Conservation (phyloP, 2,888 invertebrate species). For the Peribatodes rhomboidaria region DNA sequence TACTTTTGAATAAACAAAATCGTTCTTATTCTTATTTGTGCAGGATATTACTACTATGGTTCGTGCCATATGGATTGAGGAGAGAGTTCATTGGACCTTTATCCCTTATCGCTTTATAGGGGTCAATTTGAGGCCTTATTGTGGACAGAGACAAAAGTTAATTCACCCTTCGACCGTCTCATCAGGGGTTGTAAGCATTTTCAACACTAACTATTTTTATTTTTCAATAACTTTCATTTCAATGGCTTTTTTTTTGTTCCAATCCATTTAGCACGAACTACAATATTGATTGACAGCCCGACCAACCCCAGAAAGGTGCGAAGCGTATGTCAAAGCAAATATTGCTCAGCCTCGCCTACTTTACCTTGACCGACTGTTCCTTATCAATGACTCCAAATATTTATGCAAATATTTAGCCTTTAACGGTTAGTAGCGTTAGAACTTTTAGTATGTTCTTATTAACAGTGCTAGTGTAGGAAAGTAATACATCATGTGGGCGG, state of each 20-base stretch:
- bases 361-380: slow-evolving; percentile 29
- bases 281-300: neutral
- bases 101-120: no score
- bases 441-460: slow-evolving; percentile 21
- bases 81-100: no score
- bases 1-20: no score
- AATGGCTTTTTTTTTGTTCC: no score
- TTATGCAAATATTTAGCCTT: slow-evolving; percentile 28
- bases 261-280: no score
- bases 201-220: neutral
- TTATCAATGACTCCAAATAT: slow-evolving; percentile 34
- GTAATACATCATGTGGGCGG: slow-evolving; percentile 20
- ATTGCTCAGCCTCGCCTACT: slow-evolving; percentile 15
- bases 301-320: slow-evolving; percentile 15
- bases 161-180: no score
- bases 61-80: no score
- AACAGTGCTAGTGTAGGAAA: slow-evolving; percentile 15
- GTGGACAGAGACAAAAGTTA: no score
- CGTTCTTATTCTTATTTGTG: no score
- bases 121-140: no score
- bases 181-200: neutral
- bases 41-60: no score
- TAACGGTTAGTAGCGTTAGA: slow-evolving; percentile 24
- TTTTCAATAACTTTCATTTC: no score
- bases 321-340: slow-evolving; percentile 23